Evolutionary conservation across 2,797 vertebrate species (phyloP).

Genomic region (Podarcis siculus): DNA sequence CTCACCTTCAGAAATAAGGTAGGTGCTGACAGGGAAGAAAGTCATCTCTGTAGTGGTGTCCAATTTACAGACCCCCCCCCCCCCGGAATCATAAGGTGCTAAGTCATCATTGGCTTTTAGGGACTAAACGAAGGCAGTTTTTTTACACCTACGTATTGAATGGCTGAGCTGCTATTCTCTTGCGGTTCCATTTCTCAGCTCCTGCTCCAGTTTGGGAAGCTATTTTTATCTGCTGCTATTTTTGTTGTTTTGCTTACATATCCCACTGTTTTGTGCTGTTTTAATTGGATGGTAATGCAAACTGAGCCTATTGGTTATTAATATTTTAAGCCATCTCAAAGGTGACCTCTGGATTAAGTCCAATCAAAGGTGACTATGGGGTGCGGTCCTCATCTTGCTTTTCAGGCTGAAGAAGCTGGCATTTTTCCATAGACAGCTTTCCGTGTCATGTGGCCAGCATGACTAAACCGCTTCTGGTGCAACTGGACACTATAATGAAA

Average conservation of each 20-base stretch:
- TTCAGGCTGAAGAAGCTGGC: too few relatives aligned
- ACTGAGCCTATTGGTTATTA: neutral
- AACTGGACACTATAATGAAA: too few relatives aligned
- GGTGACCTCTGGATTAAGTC: too few relatives aligned
- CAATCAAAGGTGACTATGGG: too few relatives aligned
- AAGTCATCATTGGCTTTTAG: neutral
- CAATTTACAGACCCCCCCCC: neutral
- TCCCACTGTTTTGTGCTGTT: neutral
- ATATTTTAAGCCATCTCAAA: neutral
- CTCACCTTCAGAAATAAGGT: neutral
- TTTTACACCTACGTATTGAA: neutral
- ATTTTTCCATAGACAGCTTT: too few relatives aligned
- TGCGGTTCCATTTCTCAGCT: neutral
- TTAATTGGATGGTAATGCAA: neutral
- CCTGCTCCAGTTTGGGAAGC: neutral
- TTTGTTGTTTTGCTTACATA: neutral
- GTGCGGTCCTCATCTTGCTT: too few relatives aligned
- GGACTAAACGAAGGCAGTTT: neutral
- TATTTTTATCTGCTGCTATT: neutral
- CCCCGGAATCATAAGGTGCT: neutral
- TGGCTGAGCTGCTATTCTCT: neutral
- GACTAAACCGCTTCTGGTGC: too few relatives aligned
- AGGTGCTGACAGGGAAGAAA: neutral
- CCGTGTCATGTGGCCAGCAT: too few relatives aligned
- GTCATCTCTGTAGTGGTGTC: neutral